Evolutionary conservation across 2,113 vertebrate genomes (phyloP).

Genomic region (Nansenia antarctica): DNA sequence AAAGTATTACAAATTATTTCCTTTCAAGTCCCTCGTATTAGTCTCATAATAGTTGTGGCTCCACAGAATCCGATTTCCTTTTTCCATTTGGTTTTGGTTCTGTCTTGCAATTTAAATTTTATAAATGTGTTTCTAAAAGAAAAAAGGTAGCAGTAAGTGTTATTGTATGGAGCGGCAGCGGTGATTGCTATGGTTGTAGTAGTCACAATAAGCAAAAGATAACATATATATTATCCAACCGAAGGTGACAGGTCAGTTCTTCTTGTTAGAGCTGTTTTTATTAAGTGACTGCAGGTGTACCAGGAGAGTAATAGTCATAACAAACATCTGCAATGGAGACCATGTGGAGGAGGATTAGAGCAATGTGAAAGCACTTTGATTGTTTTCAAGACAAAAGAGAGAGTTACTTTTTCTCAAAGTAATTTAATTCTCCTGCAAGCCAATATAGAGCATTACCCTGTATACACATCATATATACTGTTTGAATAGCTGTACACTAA

Average conservation of each 20-base stretch:
- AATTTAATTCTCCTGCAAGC: not conserved
- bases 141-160: slow-evolving; percentile 52
- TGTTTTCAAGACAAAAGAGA: not conserved
- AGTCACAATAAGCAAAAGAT: slow-evolving; percentile 24
- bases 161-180: slow-evolving; percentile 19
- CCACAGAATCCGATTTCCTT: not conserved
- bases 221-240: slow-evolving; percentile 46
- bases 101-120: slow-evolving; percentile 11
- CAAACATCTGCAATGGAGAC: slow-evolving; percentile 40
- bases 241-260: slow-evolving; percentile 25
- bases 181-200: slow-evolving; percentile 40
- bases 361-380: not conserved
- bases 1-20: slow-evolving; percentile 14
- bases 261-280: slow-evolving; percentile 16
- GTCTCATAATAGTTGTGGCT: slow-evolving; percentile 24
- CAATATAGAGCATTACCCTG: slow-evolving; percentile 1
- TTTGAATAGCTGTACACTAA: not conserved
- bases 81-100: not conserved
- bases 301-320: slow-evolving; percentile 48
- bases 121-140: slow-evolving; percentile 29
- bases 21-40: slow-evolving; percentile 25
- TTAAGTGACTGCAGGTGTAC: slow-evolving; percentile 15
- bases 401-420: not conserved
- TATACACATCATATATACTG: not conserved
- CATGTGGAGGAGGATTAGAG: slow-evolving; percentile 24